Evolutionary conservation across 2,797 vertebrate genomes (phyloP), one percentile per base, ranked within the genome.

Genomic region (Neostethus bicornis): DNA sequence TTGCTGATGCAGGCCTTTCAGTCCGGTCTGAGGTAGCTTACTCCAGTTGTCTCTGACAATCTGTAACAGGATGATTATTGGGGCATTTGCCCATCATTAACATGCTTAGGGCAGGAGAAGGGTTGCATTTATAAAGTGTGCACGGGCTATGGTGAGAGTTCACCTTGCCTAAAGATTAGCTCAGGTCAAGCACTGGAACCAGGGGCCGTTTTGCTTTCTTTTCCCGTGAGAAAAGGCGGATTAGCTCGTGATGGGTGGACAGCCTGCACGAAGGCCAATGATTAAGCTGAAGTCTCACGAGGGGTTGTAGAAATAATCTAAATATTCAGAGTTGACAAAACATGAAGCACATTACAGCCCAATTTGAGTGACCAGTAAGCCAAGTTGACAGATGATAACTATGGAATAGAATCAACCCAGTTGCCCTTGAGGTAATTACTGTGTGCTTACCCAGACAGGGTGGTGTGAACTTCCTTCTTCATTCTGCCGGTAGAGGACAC

Each of bases 401-500:
- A 58, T 66, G 65, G 64, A 72, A 77, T 80, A 83, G 70, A 63
- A 66, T 81, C 51, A 51, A 61, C 65, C 79, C 70, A 44, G 50
- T 66, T 83, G 73, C 73, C 85, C 76, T 86, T 84, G 70, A 80
- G 73, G 75, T 79, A 66, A 80, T 85, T 70, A 75, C 80, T 68
- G 81, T 80, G 58, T 19, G 7, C 76, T 79, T 66, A 63, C 39
- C 66, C 45, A 62, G 65, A 64, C 58, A 47, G 51, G 3, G 69
- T 50, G 58, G 75, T 59, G 72, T 67, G 81, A 79, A 81, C 50
- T 42, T 47, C 10, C 26, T 68, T 48, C 81, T 58, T 11, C 37
- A 19, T 45, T 46, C 49, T n/a, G 53, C 80, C 90, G 84, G 83
- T 79, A 89, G 91, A 85, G 87, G 89, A 69, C 88, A 88, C 79